A percentile compares a stretch with the other conserved stretches of the same genome.
These are phyloP conservation scores for Trichechus manatus DNA, from an alignment of 2,113 vertebrate genomes.

Conservation along the genomic window DNA sequence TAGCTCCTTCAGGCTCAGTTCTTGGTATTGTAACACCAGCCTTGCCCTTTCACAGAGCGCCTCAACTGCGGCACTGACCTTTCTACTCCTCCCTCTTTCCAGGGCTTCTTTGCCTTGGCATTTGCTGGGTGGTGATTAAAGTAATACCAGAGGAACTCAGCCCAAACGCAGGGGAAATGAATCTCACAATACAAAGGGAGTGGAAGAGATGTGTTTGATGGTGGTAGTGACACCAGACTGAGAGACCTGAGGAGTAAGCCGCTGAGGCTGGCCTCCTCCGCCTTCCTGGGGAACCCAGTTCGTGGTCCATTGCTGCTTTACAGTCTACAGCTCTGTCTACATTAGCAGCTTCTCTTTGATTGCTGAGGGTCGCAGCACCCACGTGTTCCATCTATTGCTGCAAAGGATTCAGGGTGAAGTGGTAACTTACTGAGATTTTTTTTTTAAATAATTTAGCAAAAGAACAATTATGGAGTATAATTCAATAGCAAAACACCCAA, in stretches of 20 bases:
- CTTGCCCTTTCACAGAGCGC: no score
- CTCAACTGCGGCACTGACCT: background rate
- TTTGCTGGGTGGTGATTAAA: background rate
- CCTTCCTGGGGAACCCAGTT: background rate
- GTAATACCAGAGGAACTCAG: background rate
- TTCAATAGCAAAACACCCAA: conserved; percentile 7
- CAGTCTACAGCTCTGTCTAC: background rate
- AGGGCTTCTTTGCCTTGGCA: background rate
- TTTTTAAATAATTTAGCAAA: conserved; percentile 41
- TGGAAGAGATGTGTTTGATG: background rate
- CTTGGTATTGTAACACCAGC: background rate
- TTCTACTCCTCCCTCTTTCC: background rate
- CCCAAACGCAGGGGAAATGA: background rate
- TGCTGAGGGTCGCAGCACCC: background rate
- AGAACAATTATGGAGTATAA: background rate
- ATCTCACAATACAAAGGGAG: background rate
- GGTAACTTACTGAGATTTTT: background rate
- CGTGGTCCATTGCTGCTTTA: background rate
- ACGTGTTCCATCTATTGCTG: background rate
- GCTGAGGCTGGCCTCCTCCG: background rate
- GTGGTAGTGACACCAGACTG: background rate
- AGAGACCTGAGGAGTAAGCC: background rate
- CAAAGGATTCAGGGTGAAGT: background rate
- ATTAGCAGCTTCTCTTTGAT: background rate
- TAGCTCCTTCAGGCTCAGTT: background rate